These are phyloP conservation scores for Drosophila subobscura DNA, from an alignment of 1,140 invertebrate genomes.

Conservation along the genomic window DNA sequence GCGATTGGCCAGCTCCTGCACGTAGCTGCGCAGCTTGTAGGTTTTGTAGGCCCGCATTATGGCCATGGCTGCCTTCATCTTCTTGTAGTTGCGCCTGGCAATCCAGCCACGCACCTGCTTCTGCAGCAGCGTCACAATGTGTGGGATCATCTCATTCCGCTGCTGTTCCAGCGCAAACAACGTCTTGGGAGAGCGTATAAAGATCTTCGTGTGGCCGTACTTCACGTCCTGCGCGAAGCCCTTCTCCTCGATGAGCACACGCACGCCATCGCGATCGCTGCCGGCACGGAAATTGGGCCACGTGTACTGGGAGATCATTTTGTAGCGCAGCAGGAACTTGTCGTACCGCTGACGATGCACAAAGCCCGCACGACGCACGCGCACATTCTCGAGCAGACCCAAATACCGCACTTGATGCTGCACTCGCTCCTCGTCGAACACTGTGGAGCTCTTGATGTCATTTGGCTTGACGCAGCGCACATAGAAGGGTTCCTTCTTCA, in stretches of 20 bases:
- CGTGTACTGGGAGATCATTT: slow-evolving; percentile 96
- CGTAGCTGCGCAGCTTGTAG: slow-evolving; percentile 93
- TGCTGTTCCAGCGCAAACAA: slow-evolving; percentile 94
- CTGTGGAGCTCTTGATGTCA: slow-evolving; percentile 92
- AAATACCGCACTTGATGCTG: slow-evolving; percentile 96
- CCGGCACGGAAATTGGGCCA: slow-evolving; percentile 96
- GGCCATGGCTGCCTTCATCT: slow-evolving; percentile 92
- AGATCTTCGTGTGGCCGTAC: slow-evolving; percentile 97
- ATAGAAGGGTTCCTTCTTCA: slow-evolving; percentile 97
- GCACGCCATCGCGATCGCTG: slow-evolving; percentile 91
- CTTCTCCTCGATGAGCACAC: slow-evolving; percentile 92
- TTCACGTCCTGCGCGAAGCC: slow-evolving; percentile 93
- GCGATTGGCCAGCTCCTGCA: slow-evolving; percentile 87
- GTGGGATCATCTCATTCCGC: slow-evolving; percentile 92
- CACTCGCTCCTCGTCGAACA: slow-evolving; percentile 89
- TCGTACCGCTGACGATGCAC: slow-evolving; percentile 95
- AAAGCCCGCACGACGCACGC: slow-evolving; percentile 96
- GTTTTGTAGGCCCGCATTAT: slow-evolving; percentile 94
- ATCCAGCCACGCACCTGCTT: slow-evolving; percentile 95
- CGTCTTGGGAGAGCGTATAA: slow-evolving; percentile 95
- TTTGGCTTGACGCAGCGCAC: slow-evolving; percentile 98
- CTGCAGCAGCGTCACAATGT: slow-evolving; percentile 95
- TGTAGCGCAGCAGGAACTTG: slow-evolving; percentile 93
- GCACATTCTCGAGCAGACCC: slow-evolving; percentile 95
- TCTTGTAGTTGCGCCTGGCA: slow-evolving; percentile 91